These are phyloP conservation scores for Terrapene triunguis DNA, from an alignment of 2,113 vertebrate genomes.

Conservation along the genomic window DNA sequence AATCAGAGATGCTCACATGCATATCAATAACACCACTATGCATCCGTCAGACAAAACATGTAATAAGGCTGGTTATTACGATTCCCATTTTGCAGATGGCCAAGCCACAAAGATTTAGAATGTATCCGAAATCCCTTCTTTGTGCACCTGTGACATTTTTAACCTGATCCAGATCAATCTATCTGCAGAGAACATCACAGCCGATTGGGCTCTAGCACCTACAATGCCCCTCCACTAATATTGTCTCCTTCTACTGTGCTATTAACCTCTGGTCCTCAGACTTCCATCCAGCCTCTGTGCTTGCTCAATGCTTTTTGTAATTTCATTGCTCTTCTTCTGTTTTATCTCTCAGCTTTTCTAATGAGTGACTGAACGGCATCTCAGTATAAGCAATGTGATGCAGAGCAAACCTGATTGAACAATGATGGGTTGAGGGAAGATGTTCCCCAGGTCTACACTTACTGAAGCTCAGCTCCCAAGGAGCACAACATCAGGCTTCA, in stretches of 20 bases:
- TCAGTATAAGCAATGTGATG: rapidly evolving
- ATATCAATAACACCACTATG: neutral
- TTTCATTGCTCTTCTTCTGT: neutral
- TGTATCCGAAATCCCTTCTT: neutral
- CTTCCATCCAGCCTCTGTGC: neutral
- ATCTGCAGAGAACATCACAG: neutral
- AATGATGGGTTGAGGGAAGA: neutral
- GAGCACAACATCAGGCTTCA: neutral
- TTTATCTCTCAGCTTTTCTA: neutral
- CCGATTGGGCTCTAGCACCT: neutral
- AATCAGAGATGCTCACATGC: neutral
- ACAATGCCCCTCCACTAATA: rapidly evolving
- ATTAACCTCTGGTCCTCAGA: neutral
- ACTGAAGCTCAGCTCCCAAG: neutral
- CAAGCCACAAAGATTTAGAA: neutral
- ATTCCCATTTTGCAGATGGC: neutral
- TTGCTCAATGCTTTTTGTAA: neutral
- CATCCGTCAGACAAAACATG: neutral
- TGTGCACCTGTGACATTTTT: neutral
- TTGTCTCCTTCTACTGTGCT: neutral
- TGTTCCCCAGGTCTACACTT: neutral
- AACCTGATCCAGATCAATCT: neutral
- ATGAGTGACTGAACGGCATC: rapidly evolving
- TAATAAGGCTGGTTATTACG: neutral
- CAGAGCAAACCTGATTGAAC: neutral